Percentiles rank a stretch among this genome's conserved stretches.
phyloP scores from a whole-genome alignment of 2,113 vertebrate genomes.

The Anthoscopus minutus region DNA sequence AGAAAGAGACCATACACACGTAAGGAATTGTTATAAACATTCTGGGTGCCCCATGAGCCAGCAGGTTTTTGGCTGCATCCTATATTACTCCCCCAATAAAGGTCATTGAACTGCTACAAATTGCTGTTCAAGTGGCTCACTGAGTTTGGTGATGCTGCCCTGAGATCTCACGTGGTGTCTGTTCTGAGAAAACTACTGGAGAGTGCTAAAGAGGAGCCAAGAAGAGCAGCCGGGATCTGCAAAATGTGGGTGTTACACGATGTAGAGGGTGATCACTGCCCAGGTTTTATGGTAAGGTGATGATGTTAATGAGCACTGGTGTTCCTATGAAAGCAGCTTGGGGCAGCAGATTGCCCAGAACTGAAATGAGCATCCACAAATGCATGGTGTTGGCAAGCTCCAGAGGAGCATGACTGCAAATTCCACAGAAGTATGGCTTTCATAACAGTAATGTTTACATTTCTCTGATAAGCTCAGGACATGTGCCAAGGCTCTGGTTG shows the following conservation, averaged over 20 bases:
- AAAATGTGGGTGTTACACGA: not conserved
- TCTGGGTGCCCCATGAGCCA: not conserved
- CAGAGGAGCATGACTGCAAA: not conserved
- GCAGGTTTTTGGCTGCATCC: not conserved
- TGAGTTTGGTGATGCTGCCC: not conserved
- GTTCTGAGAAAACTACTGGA: not conserved
- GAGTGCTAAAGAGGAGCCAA: not conserved
- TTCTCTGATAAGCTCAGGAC: not conserved
- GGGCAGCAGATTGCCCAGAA: not conserved
- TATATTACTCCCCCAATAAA: not conserved
- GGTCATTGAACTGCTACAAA: not conserved
- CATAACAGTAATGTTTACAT: not conserved
- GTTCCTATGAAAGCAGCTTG: not conserved
- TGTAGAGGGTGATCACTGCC: not conserved
- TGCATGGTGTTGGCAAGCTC: accelerated
- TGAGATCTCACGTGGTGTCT: not conserved
- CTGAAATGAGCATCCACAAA: not conserved
- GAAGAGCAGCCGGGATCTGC: not conserved
- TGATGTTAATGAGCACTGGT: not conserved
- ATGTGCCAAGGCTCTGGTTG: not conserved
- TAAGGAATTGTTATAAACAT: not conserved
- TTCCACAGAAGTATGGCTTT: not conserved
- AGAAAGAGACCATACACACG: accelerated
- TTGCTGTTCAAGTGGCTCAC: not conserved
- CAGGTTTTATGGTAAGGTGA: not conserved